Evolutionary conservation across 2,888 invertebrate genomes (phyloP).

Genomic region (Brenthis hecate): DNA sequence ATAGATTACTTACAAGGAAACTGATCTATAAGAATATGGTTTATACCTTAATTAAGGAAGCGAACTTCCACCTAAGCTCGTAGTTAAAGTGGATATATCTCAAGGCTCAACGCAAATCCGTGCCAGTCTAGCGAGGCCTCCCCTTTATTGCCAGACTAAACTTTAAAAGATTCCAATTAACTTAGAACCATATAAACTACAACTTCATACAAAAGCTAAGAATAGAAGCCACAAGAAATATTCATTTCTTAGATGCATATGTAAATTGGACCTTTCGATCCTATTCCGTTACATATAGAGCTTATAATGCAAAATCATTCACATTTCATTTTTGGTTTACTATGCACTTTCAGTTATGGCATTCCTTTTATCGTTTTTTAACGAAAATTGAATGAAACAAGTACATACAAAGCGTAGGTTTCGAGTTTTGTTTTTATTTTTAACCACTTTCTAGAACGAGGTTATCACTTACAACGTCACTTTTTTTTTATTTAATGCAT

Average conservation of each 20-base stretch:
- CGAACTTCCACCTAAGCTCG: conserved; percentile 29
- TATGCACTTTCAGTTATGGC: conserved; percentile 25
- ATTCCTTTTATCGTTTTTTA: conserved; percentile 32
- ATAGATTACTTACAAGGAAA: not conserved
- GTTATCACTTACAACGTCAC: conserved; percentile 19
- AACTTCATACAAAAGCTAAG: conserved; percentile 25
- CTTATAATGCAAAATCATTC: conserved; percentile 8
- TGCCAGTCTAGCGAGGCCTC: conserved; percentile 44
- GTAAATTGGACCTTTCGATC: conserved; percentile 1
- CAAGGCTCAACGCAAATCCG: conserved; percentile 27
- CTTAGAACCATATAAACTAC: conserved; percentile 40
- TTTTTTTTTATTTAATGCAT: not conserved
- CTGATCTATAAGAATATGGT: conserved; percentile 25
- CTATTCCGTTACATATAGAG: not conserved
- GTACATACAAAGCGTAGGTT: conserved; percentile 11
- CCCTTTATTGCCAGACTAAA: conserved; percentile 73
- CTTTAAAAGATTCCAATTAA: conserved; percentile 81
- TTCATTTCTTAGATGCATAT: not conserved
- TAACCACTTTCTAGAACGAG: conserved; percentile 14
- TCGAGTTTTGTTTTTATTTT: conserved; percentile 17
- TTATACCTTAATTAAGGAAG: conserved; percentile 33
- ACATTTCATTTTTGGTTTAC: conserved; percentile 20
- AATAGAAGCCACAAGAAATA: conserved; percentile 13
- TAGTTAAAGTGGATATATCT: conserved; percentile 30
- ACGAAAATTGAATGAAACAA: conserved; percentile 31